Conservation (phyloP, 2,888 invertebrate species). For the Papilio protenor region DNA sequence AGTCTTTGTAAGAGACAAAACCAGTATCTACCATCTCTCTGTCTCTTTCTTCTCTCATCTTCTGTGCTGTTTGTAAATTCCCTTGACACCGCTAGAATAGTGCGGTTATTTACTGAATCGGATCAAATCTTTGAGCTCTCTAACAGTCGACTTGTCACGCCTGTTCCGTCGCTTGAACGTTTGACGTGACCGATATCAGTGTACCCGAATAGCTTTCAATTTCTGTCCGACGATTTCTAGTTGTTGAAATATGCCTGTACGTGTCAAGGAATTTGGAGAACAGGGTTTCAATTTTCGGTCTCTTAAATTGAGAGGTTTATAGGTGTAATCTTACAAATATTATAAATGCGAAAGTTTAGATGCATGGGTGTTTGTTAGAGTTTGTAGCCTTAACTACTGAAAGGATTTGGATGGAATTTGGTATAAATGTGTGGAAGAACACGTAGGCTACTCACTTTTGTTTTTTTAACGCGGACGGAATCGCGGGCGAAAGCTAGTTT, state of each 20-base stretch:
- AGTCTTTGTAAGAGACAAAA: no score
- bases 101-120: slow-evolving; percentile 24
- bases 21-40: no score
- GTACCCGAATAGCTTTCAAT: slow-evolving; percentile 36
- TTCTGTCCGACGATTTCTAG: slow-evolving; percentile 33
- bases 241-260: slow-evolving; percentile 16
- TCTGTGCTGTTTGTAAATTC: background rate
- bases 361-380: no score
- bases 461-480: background rate
- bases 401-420: no score
- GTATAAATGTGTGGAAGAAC: no score
- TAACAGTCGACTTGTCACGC: slow-evolving; percentile 26
- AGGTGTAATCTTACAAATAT: background rate
- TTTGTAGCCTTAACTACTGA: no score
- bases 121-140: slow-evolving; percentile 33
- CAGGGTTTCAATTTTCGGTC: background rate
- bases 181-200: slow-evolving; percentile 34
- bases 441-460: background rate
- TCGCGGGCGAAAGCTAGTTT: background rate
- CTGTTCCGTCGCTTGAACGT: slow-evolving; percentile 2
- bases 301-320: background rate
- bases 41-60: background rate
- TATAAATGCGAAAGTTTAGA: no score
- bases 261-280: slow-evolving; percentile 23
- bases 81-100: background rate